phyloP scores from a whole-genome alignment of 2,797 vertebrate species.

The Remorina albescens region DNA sequence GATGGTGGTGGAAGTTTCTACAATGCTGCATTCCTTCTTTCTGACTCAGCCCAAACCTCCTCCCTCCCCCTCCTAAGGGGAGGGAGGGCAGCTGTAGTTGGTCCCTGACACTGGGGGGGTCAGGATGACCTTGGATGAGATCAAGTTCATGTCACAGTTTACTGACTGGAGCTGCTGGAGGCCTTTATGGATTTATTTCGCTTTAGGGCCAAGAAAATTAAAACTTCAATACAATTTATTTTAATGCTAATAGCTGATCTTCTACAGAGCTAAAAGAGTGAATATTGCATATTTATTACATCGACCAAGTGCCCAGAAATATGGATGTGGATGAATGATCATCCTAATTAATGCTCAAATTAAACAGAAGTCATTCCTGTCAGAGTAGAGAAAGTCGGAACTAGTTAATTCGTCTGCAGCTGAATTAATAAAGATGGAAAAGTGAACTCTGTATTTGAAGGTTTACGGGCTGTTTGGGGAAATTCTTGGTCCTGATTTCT shows the following conservation, averaged over 20 bases:
- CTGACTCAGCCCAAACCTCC: constrained; percentile 38
- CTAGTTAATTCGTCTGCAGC: too few species aligned
- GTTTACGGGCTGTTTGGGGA: neutral
- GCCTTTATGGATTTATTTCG: constrained; percentile 19
- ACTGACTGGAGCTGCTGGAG: constrained; percentile 20
- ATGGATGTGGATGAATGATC: too few species aligned
- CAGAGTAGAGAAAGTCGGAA: too few species aligned
- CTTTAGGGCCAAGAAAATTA: neutral
- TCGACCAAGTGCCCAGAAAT: too few species aligned
- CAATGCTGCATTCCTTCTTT: constrained; percentile 57
- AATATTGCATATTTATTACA: too few species aligned
- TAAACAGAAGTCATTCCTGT: too few species aligned
- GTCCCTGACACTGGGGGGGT: neutral
- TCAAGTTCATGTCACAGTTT: constrained; percentile 35
- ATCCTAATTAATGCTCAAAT: too few species aligned
- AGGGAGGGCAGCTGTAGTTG: neutral
- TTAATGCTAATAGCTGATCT: too few species aligned
- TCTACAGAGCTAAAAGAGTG: too few species aligned
- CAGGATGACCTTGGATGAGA: constrained; percentile 34
- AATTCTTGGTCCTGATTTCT: neutral
- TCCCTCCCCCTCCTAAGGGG: neutral
- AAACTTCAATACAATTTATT: too few species aligned
- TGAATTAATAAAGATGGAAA: too few species aligned
- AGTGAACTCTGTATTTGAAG: too few species aligned
- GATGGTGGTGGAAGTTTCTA: constrained; percentile 2